Evolutionary conservation across 2,888 invertebrate species (phyloP).

Genomic region (Phasia obesa): DNA sequence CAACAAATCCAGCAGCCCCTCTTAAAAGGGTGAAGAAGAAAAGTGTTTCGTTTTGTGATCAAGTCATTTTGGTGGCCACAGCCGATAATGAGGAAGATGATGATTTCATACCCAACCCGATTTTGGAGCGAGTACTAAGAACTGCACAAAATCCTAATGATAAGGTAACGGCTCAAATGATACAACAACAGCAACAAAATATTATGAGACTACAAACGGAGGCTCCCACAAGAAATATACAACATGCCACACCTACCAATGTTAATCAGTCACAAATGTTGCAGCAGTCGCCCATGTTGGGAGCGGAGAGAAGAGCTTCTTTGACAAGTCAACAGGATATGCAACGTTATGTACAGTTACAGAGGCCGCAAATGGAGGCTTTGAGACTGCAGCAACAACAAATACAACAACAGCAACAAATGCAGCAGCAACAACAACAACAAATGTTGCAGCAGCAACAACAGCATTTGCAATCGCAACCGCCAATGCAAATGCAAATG

Average conservation of each 20-base stretch:
- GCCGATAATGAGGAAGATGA: conserved; percentile 96
- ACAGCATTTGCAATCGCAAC: conserved; percentile 74
- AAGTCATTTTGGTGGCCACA: conserved; percentile 95
- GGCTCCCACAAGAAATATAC: conserved; percentile 78
- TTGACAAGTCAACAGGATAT: conserved; percentile 76
- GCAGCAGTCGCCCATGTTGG: conserved; percentile 77
- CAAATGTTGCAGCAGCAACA: conserved; percentile 64
- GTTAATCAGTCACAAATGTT: conserved; percentile 66
- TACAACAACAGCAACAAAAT: conserved; percentile 83
- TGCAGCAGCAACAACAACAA: conserved; percentile 64
- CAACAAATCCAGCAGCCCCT: conserved; percentile 75
- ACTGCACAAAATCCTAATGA: conserved; percentile 88
- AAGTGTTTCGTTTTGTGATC: conserved; percentile 97
- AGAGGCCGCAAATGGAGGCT: conserved; percentile 77
- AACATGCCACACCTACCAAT: conserved; percentile 72
- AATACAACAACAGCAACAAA: conserved; percentile 65
- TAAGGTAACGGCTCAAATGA: conserved; percentile 84
- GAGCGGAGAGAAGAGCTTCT: conserved; percentile 73
- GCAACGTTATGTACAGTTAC: conserved; percentile 80
- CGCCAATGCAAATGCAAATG: conserved; percentile 64
- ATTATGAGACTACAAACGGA: conserved; percentile 83
- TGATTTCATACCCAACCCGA: conserved; percentile 94
- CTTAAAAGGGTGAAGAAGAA: conserved; percentile 90
- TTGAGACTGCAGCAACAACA: conserved; percentile 74
- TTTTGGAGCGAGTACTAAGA: conserved; percentile 91